Evolutionary conservation across 1,140 invertebrate species (phyloP), one percentile per base, ranked within the genome.

Genomic region (Oryzaephilus surinamensis): DNA sequence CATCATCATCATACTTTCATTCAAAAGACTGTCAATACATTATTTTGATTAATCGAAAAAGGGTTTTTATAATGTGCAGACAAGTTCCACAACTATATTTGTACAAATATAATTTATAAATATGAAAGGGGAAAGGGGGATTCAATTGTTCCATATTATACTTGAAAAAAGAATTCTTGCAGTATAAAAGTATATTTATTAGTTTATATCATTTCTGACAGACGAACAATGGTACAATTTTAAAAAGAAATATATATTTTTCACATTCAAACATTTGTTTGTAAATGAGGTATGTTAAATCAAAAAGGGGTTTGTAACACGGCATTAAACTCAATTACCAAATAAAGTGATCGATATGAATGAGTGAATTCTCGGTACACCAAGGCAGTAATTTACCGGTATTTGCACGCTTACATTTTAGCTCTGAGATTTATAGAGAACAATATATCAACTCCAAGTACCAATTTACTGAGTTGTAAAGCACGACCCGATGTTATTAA

Each of bases 1-100:
- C 48, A 51, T 51, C 51, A 53, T 55, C 54, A 51, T 53, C 51
- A 54, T 53, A 51, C 37, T 26, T 38, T 45, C 49, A 53, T 53
- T 48, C n/a, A n/a, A 46, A 51, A 49, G 51, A 43, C 50, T 52
- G 48, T 47, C 52, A 50, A 48, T 49, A 41, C 26, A 41, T 27
- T n/a, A 41, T 50, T 52, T 54, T 53, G 53, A 55, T 55, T 55
- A 55, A 55, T 55, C 43, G 48, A 42, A 32, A 40, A 42, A 28
- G 32, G 41, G 34, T n/a, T n/a, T n/a, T n/a, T n/a, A n/a, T n/a
- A n/a, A n/a, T n/a, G 31, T 34, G 19, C 43, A 46, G 43, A 41
- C 40, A 42, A 36, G 36, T 42, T 42, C 30, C n/a, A n/a, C n/a
- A n/a, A n/a, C n/a, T n/a, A n/a, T n/a, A n/a, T n/a, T n/a, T n/a